phyloP scores from a whole-genome alignment of 2,113 vertebrate species.

The Solenodon paradoxus region DNA sequence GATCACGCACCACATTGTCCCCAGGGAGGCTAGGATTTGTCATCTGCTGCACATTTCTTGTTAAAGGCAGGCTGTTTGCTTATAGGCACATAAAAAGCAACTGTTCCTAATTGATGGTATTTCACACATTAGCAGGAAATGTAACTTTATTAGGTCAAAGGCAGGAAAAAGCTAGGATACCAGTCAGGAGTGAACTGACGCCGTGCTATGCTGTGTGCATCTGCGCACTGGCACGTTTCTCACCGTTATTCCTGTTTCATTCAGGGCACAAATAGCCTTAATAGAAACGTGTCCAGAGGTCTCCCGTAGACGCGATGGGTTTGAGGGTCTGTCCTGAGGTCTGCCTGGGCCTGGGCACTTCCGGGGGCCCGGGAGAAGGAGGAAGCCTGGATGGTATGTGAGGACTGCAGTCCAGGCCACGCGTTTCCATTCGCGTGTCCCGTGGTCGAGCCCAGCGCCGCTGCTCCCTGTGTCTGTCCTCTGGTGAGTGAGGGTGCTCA shows the following conservation, averaged over 20 bases:
- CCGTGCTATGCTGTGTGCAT: no score
- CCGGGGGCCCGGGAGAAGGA: not conserved
- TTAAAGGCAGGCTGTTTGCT: not conserved
- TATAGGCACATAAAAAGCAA: not conserved
- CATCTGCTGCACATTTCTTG: not conserved
- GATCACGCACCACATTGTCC: not conserved
- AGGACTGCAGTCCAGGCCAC: rapidly evolving
- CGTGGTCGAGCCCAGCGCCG: rapidly evolving
- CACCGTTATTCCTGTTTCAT: not conserved
- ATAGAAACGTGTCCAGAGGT: no score
- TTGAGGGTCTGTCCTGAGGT: not conserved
- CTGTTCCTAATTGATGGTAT: not conserved
- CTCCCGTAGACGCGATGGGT: not conserved
- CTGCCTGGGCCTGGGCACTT: not conserved
- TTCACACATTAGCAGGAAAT: not conserved
- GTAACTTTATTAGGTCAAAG: not conserved
- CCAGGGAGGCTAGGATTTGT: not conserved
- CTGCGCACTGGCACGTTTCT: no score
- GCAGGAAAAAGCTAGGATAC: not conserved
- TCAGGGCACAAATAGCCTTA: not conserved
- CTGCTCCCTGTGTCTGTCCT: not conserved
- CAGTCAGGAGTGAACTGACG: no score
- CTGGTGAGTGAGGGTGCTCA: not conserved
- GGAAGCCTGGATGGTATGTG: not conserved
- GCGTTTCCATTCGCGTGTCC: not conserved